Evolutionary conservation across 2,113 vertebrate genomes (phyloP).

Genomic region (Ophiodon elongatus): DNA sequence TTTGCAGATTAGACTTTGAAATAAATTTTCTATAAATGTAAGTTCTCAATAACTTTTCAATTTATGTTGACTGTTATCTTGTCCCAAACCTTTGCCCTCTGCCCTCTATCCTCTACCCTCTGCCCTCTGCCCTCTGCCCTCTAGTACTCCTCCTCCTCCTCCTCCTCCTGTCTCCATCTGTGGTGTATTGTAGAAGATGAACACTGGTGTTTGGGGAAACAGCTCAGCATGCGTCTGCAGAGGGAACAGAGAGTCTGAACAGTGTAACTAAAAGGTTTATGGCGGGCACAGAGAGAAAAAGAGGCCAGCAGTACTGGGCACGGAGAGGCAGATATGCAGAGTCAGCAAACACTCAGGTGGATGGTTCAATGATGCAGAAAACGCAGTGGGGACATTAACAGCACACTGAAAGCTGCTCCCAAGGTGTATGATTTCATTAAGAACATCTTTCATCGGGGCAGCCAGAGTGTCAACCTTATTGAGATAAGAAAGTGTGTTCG

Average conservation of each 20-base stretch:
- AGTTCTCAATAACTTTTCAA: conserved; percentile 17
- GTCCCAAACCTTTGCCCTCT: background rate
- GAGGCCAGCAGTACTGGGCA: conserved; percentile 50
- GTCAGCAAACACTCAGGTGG: conserved; percentile 66
- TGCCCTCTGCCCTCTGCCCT: no score
- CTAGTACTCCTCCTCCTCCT: background rate
- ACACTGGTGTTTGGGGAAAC: conserved; percentile 27
- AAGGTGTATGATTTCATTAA: conserved; percentile 28
- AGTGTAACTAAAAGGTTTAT: conserved; percentile 40
- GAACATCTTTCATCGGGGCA: conserved; percentile 28
- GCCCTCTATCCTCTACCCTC: no score
- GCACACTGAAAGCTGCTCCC: conserved; percentile 47
- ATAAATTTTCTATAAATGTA: background rate
- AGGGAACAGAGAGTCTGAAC: conserved; percentile 17
- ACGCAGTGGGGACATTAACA: conserved; percentile 18
- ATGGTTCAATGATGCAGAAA: conserved; percentile 65
- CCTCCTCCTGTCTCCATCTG: conserved; percentile 3
- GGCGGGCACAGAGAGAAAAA: conserved; percentile 36
- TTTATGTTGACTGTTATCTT: conserved; percentile 12
- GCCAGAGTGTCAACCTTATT: background rate
- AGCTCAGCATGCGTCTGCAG: conserved; percentile 35
- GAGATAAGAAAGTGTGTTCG: conserved; percentile 4
- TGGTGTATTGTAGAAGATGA: conserved; percentile 29
- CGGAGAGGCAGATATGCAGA: conserved; percentile 55
- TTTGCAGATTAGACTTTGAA: conserved; percentile 16